phyloP scores from a whole-genome alignment of 2,113 vertebrate genomes.

The Mormyrus iriodes region DNA sequence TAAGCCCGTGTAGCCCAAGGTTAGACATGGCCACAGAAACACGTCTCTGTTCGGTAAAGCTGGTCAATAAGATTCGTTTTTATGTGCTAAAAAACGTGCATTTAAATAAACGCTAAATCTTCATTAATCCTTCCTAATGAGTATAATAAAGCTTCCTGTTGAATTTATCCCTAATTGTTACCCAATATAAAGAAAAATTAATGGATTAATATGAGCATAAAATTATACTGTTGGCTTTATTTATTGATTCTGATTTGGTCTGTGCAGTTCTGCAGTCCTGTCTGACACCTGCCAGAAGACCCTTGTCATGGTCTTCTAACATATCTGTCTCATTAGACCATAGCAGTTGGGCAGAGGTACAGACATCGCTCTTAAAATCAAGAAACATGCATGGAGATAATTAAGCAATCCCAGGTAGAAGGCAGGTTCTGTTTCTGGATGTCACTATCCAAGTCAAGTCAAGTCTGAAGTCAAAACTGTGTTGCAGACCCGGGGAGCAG shows the following conservation, averaged over 20 bases:
- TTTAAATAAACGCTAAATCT: conserved; percentile 17
- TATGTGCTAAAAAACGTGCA: background rate
- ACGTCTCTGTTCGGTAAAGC: background rate
- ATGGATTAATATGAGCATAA: conserved; percentile 4
- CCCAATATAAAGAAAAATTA: conserved; percentile 6
- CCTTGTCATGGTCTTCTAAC: conserved; percentile 44
- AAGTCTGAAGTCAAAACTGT: background rate
- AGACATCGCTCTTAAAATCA: conserved; percentile 63
- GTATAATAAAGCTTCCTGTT: conserved; percentile 14
- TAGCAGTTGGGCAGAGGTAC: conserved; percentile 50
- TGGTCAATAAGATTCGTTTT: background rate
- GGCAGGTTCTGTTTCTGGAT: conserved; percentile 67
- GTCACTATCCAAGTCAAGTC: conserved; percentile 11
- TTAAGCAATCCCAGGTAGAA: conserved; percentile 66
- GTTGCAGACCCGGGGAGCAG: background rate
- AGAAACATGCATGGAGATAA: conserved; percentile 71
- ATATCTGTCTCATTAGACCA: conserved; percentile 37
- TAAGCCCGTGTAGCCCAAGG: background rate
- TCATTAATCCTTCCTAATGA: conserved; percentile 4
- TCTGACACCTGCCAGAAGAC: conserved; percentile 50
- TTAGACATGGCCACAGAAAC: background rate
- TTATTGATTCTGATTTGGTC: conserved; percentile 40
- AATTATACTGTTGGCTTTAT: background rate
- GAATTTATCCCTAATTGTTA: conserved; percentile 11
- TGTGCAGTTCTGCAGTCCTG: conserved; percentile 41